Base-by-base conservation (phyloP, 1,140 invertebrate species). In the Diabrotica virgifera region DNA sequence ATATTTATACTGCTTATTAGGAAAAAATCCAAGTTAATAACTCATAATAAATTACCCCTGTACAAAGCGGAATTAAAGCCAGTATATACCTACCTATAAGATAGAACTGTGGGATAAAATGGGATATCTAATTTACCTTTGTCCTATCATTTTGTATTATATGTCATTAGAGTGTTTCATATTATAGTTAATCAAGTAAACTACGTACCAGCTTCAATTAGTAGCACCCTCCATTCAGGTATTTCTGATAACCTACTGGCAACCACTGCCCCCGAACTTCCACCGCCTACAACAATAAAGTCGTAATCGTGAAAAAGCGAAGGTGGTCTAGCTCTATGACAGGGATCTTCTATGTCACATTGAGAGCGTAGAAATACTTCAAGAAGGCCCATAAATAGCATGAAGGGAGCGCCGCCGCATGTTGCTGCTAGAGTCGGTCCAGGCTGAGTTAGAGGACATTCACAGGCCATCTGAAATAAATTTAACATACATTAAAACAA, bases 281-380 rank as follows among this genome's bases (percentile, higher is more conserved):
- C 95, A 5, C 90, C 92, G 2, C 95, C 95, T 60, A 96, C 88
- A 24, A 94, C 87, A 67, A 94, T 89, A 80, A 93, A 94, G 79
- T 93, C 91, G 78, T 94, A 93, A 70, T 87, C 86, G 4, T 72
- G 72, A 5, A 76, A 63, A 5, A 76, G 40, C 3, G 71, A 74
- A 5, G 70, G 72, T 24, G 81, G 81, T 70, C 82, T 76, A 0
- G 89, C 86, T 52, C 91, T 81, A 35, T 89, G 88, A 74, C 91
- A 93, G 5, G 91, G 91, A 79, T 93, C 91, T 74, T 92, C 91
- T 59, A 93, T 81, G 71, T 93, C 91, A 74, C 90, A 93, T 72
- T 93, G 91, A 51, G 90, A 91, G 52, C 67, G 65, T 36, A 93
- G 82, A 75, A 93, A 93, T 0, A 92, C 90, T 73, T 93, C 91